Evolutionary conservation across 2,888 invertebrate species (phyloP), one percentile per base, ranked within the genome.

Genomic region (Sinopyrophorus schimmeli): DNA sequence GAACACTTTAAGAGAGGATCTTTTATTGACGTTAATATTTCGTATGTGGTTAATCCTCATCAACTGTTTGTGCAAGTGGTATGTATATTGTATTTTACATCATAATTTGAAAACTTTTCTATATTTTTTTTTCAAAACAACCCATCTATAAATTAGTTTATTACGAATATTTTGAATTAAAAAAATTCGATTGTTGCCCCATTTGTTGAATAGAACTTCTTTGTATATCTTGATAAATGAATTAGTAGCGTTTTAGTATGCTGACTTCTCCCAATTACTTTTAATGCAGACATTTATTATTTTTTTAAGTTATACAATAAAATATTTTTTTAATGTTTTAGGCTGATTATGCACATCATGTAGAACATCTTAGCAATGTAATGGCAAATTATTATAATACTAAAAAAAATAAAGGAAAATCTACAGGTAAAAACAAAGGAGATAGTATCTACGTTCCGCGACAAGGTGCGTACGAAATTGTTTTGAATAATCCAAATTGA

Each of bases 51-150:
- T 14, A 80, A 80, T 64, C 88, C 87, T 0, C 76, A 80, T 58
- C 75, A 78, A 48, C 84, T 91, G 65, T 88, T 77, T 65, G 79
- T 86, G 0, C 79, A 83, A 64, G 73, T 61, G 76, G 83, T 83
- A 70, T 70, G 72, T 59, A 18, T 24, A 24, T 9, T n/a, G n/a
- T n/a, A n/a, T n/a, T n/a, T n/a, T n/a, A n/a, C n/a, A n/a, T n/a
- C n/a, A n/a, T n/a, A n/a, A n/a, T n/a, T n/a, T n/a, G n/a, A n/a
- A n/a, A n/a, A n/a, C n/a, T n/a, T n/a, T n/a, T n/a, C n/a, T n/a
- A n/a, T n/a, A n/a, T n/a, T n/a, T n/a, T n/a, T n/a, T n/a, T n/a
- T n/a, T n/a, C n/a, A n/a, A n/a, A n/a, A n/a, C n/a, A n/a, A n/a
- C n/a, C n/a, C 6, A 20, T 40, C 2, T 21, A 18, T 18, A 5